Base-by-base conservation (phyloP, 2,113 vertebrate genomes). In the Lagenorhynchus albirostris region DNA sequence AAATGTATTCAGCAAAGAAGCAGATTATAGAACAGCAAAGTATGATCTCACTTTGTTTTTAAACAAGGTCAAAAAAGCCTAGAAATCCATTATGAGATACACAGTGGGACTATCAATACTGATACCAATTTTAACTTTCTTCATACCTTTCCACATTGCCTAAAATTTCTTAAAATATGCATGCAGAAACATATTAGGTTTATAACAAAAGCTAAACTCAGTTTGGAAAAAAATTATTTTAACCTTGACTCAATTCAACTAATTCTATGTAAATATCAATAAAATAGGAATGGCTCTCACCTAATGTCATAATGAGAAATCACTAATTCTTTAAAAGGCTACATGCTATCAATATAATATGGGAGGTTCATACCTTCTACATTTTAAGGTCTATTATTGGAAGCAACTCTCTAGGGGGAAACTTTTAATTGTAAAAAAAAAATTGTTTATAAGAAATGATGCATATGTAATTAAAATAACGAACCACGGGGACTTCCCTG, bases 401-500 rank as follows among this genome's bases (percentile, higher is more conserved):
- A 88, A 95, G 18, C 17, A 89, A 89, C 50, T 87, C 41, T 85
- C 25, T n/a, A 70, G 33, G 13, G 14, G 4, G 58, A 77, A 44
- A 89, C n/a, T 84, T 86, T 85, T 63, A 91, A 91, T 12, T 76
- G 12, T 70, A 50, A 50, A 87, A 95, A 88, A 88, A 96, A 62
- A 95, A 73, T 29, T 85, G 23, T 50, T 94, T 38, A 83, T 29
- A 85, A 76, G 79, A 94, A 91, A 79, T 58, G 2, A 84, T 67
- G 14, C 47, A 60, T 26, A 60, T 44, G 14, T 44, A 95, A 74
- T 70, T 63, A 88, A 97, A 84, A 20, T 41, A 96, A 87, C 13
- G 50, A 50, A 50, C 50, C 3, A 50, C 0, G 50, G 50, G 50
- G 50, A 50, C 50, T 50, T 50, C 50, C 50, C 50, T 50, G 50